These are phyloP conservation scores for Helarctos malayanus DNA, from an alignment of 2,797 vertebrate genomes.

Conservation along the genomic window DNA sequence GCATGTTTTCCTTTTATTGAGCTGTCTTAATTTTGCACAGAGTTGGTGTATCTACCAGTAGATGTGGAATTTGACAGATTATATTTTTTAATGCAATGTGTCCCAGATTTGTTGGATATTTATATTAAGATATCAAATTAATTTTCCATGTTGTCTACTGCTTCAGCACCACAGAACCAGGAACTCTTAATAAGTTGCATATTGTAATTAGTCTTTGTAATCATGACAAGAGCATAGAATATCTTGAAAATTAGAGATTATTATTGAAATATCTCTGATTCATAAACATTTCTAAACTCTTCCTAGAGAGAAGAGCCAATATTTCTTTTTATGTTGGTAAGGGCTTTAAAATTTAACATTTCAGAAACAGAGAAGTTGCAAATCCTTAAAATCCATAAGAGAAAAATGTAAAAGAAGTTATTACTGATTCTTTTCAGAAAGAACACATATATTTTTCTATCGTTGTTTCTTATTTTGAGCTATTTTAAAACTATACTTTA, in stretches of 20 bases:
- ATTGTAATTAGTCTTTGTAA: too few relatives aligned
- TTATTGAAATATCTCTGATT: neutral
- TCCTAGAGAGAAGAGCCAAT: neutral
- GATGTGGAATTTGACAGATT: too few relatives aligned
- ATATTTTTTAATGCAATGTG: neutral
- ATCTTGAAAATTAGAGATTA: too few relatives aligned
- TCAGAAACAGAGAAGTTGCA: neutral
- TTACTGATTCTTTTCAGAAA: neutral
- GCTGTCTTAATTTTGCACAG: neutral
- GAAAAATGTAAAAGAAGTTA: neutral
- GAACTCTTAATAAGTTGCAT: too few relatives aligned
- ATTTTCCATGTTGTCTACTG: too few relatives aligned
- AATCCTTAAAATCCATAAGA: neutral
- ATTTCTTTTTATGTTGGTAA: neutral
- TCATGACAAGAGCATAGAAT: too few relatives aligned
- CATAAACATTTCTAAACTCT: neutral
- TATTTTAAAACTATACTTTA: neutral
- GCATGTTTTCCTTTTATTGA: neutral
- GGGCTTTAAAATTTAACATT: neutral
- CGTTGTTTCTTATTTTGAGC: neutral
- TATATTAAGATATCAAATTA: neutral
- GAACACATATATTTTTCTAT: neutral
- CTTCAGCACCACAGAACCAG: too few relatives aligned
- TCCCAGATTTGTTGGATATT: neutral
- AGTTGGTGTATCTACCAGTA: neutral